These are phyloP conservation scores for Odontomyia ornata DNA, from an alignment of 2,888 invertebrate genomes.

Conservation along the genomic window DNA sequence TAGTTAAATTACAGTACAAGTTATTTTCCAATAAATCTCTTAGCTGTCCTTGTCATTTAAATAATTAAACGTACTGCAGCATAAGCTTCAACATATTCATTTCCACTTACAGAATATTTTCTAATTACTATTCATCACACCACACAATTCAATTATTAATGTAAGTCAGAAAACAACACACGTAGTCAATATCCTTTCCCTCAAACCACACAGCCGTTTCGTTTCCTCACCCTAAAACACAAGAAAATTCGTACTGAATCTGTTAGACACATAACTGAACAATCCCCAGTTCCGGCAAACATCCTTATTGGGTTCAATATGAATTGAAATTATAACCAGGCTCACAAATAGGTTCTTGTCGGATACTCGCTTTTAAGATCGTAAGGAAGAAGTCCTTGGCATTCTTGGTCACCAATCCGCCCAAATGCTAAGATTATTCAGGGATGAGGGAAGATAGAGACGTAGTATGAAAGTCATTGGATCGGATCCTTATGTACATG, in stretches of 20 bases:
- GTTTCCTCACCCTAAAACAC: not conserved
- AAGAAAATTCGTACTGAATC: not conserved
- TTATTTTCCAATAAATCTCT: too few relatives aligned
- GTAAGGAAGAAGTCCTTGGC: not conserved
- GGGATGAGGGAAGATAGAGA: not conserved
- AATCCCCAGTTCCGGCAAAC: slow-evolving; percentile 26
- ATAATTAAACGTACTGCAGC: too few relatives aligned
- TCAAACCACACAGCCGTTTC: not conserved
- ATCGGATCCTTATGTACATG: not conserved
- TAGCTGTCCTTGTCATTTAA: too few relatives aligned
- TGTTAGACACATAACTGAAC: slow-evolving; percentile 19
- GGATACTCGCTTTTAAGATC: not conserved
- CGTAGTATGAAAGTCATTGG: not conserved
- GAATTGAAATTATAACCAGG: slow-evolving; percentile 38
- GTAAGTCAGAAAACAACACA: slow-evolving; percentile 37
- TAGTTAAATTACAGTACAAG: too few relatives aligned
- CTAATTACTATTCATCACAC: slow-evolving; percentile 28
- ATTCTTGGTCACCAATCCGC: not conserved
- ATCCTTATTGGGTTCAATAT: slow-evolving; percentile 31
- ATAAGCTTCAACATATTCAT: too few relatives aligned
- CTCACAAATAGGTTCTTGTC: slow-evolving; percentile 31
- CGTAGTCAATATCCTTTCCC: slow-evolving; percentile 34
- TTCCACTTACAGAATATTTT: too few relatives aligned
- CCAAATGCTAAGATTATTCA: not conserved
- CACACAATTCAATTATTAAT: slow-evolving; percentile 40